Percentiles rank a stretch among this genome's conserved stretches.
Evolutionary conservation across 2,113 vertebrate species (phyloP).

Genomic region (Meleagris gallopavo): DNA sequence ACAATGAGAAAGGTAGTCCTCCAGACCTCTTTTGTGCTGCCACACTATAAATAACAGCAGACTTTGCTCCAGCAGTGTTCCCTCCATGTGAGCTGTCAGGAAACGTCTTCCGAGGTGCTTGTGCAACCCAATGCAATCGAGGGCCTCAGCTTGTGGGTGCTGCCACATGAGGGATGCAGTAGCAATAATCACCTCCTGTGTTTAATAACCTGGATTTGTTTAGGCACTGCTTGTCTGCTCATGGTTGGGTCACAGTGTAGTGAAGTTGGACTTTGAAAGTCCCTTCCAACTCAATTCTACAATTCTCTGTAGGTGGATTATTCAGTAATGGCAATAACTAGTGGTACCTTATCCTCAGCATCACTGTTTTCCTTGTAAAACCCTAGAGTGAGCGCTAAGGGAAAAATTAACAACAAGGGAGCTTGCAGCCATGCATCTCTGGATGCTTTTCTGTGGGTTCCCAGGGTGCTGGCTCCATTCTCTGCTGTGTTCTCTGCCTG

Average conservation of each 20-base stretch:
- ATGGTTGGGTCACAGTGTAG: background rate
- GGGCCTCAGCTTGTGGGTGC: background rate
- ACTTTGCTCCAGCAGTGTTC: background rate
- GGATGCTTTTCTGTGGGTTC: rapidly evolving
- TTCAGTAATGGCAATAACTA: background rate
- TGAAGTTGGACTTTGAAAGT: no score
- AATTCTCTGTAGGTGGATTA: background rate
- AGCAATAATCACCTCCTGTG: background rate
- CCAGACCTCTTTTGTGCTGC: background rate
- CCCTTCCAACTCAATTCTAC: no score
- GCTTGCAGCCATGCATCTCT: rapidly evolving
- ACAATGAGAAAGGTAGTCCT: rapidly evolving
- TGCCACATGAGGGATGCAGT: background rate
- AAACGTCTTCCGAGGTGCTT: background rate
- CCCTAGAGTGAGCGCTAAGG: background rate
- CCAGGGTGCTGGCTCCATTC: background rate
- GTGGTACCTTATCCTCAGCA: background rate
- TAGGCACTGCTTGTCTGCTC: background rate
- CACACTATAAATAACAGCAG: background rate
- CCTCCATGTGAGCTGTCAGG: rapidly evolving
- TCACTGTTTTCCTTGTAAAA: background rate
- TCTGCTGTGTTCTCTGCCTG: rapidly evolving
- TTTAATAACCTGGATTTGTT: background rate
- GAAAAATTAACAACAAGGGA: background rate
- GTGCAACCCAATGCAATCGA: background rate